These are phyloP conservation scores for Coenonympha glycerion DNA, from an alignment of 2,888 invertebrate genomes.

Conservation along the genomic window DNA sequence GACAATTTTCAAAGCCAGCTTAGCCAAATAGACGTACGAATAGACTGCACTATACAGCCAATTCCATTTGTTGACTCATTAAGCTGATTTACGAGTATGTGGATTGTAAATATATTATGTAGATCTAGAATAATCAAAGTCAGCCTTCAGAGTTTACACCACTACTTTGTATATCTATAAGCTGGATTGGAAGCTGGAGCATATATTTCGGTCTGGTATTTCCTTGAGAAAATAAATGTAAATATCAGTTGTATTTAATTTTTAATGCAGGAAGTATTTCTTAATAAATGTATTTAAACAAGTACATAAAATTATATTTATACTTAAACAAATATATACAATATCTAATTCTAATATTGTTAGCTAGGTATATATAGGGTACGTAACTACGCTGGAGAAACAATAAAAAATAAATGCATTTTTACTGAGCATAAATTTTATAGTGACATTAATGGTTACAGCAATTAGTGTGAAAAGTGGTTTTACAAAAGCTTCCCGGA, in stretches of 20 bases:
- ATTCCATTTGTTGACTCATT: neutral
- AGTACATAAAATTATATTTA: no score
- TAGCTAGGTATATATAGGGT: neutral
- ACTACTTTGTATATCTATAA: no score
- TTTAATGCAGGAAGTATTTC: no score
- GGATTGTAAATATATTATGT: no score
- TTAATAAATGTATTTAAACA: no score
- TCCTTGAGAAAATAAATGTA: no score
- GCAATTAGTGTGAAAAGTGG: conserved; percentile 14
- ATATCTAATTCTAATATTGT: neutral
- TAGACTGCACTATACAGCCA: neutral
- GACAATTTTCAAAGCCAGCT: neutral
- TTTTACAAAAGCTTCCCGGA: conserved; percentile 5
- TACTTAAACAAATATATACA: no score
- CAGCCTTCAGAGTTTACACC: no score
- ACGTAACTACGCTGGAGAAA: neutral
- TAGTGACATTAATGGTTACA: conserved; percentile 12
- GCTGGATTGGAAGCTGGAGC: no score
- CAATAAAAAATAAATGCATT: conserved; percentile 12
- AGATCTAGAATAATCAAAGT: neutral
- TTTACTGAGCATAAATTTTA: conserved; percentile 7
- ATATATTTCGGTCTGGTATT: no score
- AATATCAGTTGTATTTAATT: no score
- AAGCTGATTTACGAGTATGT: no score
- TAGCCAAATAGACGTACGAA: neutral